Evolutionary conservation across 2,797 vertebrate genomes (phyloP).

Genomic region (Eulemur rubriventer): DNA sequence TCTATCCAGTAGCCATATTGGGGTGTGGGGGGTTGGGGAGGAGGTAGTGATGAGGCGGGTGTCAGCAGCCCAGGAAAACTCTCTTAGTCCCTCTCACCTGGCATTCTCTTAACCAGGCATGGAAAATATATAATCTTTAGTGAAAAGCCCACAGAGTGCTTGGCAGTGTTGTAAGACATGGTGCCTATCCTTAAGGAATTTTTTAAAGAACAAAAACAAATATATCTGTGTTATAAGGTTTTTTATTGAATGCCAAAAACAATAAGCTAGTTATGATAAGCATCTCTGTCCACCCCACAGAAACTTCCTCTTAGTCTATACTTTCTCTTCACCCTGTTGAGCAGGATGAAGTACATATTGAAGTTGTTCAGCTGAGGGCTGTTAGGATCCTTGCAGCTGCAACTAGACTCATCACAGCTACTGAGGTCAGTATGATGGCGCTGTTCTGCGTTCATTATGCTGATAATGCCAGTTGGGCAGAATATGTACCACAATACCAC

Average conservation of each 20-base stretch:
- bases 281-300: neutral
- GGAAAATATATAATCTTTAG: neutral
- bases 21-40: neutral
- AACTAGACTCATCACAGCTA: slow-evolving; percentile 81
- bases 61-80: neutral
- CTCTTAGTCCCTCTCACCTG: neutral
- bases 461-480: neutral
- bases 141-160: neutral
- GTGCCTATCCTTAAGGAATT: neutral
- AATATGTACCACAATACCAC: neutral
- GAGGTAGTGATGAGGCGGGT: neutral
- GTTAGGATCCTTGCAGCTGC: slow-evolving; percentile 85
- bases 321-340: neutral
- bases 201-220: neutral
- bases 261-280: neutral
- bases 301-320: neutral
- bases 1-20: neutral
- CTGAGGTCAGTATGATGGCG: slow-evolving; percentile 76
- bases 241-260: neutral
- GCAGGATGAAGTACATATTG: slow-evolving; percentile 85
- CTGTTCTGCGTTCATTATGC: neutral
- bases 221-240: neutral
- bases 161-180: neutral
- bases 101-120: neutral
- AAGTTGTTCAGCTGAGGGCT: slow-evolving; percentile 83